These are phyloP conservation scores for Aspidiotus destructor DNA, from an alignment of 2,888 invertebrate genomes.

Conservation along the genomic window DNA sequence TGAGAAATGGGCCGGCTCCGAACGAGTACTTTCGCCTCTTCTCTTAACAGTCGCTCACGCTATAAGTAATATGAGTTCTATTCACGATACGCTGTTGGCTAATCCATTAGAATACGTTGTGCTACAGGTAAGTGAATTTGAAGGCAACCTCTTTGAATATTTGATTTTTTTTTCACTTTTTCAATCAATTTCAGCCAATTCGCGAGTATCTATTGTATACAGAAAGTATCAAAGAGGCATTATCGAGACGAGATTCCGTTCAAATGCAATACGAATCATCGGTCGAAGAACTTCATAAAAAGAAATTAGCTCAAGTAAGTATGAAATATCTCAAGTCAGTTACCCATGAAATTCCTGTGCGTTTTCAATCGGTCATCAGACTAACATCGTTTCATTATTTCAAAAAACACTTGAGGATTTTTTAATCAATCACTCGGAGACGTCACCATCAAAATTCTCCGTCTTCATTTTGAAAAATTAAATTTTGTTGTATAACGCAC, in stretches of 20 bases:
- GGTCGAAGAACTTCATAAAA: constrained; percentile 53
- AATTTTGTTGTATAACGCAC: background rate
- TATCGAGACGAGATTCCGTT: constrained; percentile 53
- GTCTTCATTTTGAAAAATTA: no score
- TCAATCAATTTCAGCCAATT: constrained; percentile 41
- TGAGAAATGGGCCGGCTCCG: constrained; percentile 36
- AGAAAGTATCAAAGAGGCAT: constrained; percentile 57
- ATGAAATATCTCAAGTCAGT: background rate
- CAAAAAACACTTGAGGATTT: no score
- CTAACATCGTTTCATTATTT: no score
- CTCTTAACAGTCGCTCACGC: constrained; percentile 31
- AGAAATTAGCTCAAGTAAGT: constrained; percentile 50
- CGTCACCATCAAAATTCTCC: background rate
- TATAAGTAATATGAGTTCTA: constrained; percentile 24
- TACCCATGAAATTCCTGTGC: no score
- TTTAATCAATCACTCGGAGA: background rate
- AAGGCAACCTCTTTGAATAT: background rate
- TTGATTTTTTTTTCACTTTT: background rate
- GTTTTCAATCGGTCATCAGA: no score
- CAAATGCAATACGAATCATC: constrained; percentile 56
- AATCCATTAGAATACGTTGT: constrained; percentile 33
- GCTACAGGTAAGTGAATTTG: constrained; percentile 29
- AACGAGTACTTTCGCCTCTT: constrained; percentile 34
- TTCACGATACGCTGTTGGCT: constrained; percentile 31
- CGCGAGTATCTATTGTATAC: constrained; percentile 56